phyloP scores from a whole-genome alignment of 2,888 invertebrate species.

The Gandaritis pyraliata region DNA sequence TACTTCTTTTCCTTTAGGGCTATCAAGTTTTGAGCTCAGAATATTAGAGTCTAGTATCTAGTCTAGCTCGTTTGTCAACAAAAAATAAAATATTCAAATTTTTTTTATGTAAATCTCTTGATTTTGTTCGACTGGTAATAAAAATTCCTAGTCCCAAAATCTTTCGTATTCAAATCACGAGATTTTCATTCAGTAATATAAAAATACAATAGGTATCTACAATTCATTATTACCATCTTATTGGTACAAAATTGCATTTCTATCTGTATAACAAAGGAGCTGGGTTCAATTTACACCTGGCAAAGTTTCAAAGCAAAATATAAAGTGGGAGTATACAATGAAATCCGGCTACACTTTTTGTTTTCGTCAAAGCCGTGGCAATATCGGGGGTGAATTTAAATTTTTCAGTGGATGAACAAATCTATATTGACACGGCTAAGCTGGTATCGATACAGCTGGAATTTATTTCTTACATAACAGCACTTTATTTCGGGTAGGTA shows the following conservation, averaged over 20 bases:
- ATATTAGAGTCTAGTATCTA: too few relatives aligned
- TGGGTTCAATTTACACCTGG: constrained; percentile 44
- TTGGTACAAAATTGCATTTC: constrained; percentile 22
- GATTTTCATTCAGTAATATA: constrained; percentile 36
- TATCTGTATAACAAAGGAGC: constrained; percentile 40
- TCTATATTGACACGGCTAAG: constrained; percentile 57
- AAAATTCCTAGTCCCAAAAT: constrained; percentile 12
- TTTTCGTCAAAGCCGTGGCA: constrained; percentile 48
- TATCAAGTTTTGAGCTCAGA: too few relatives aligned
- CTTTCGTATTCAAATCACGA: constrained; percentile 38
- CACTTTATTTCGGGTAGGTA: too few relatives aligned
- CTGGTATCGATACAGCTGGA: constrained; percentile 40
- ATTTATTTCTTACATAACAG: constrained; percentile 11
- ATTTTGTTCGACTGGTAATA: constrained; percentile 1
- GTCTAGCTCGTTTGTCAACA: too few relatives aligned
- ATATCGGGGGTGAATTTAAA: constrained; percentile 57
- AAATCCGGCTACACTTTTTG: constrained; percentile 51
- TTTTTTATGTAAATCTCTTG: background rate
- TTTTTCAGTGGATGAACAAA: constrained; percentile 62
- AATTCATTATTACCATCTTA: constrained; percentile 37
- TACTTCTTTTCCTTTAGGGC: too few relatives aligned
- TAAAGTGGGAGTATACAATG: constrained; percentile 41
- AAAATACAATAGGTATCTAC: constrained; percentile 38
- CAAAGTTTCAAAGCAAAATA: constrained; percentile 35
- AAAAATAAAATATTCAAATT: background rate